Base-by-base conservation (phyloP, 2,797 vertebrate genomes). In the Trichosurus vulpecula region DNA sequence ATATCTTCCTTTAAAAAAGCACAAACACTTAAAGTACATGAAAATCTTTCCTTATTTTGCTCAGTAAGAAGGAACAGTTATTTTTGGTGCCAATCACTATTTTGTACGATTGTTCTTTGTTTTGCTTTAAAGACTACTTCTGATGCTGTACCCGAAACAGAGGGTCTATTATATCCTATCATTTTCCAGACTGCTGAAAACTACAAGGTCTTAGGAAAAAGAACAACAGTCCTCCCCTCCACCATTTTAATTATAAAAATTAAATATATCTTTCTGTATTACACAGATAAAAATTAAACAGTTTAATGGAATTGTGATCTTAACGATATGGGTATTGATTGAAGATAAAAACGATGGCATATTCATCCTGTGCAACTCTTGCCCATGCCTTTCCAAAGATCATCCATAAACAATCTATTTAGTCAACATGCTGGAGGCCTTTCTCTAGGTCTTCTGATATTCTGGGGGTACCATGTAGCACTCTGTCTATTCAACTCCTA, bases 181-280 rank as follows among this genome's bases (percentile, higher is more conserved):
- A 81, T 30, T 35, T 54, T 94, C 35, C 52, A 89, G 47, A 94
- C 91, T 41, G 54, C 93, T 93, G 93, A 52, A 94, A 91, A 56
- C 93, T 92, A 91, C 87, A 91, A 93, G n/a, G 81, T 89, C n/a
- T 47, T 92, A 51, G 10, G 35, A n/a, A 91, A 92, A 52, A 96
- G 91, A 55, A 5, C 54, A 58, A 56, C 0, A 90, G 89, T 93
- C 54, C 93, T 41, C 51, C 93, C n/a, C 35, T 93, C 52, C 55
- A 54, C 6, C 29, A 81, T 91, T 81, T 95, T 91, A 93, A 57
- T n/a, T 92, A 92, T 8, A 35, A 90, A 30, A 3, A 1, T 41
- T 6, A 87, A 87, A 87, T 87, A 47, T 10, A 22, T 12, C 58
- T 29, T 74, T 41, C 25, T 2, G 3, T 51, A 87, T 87, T 87